Evolutionary conservation across 2,113 vertebrate species (phyloP).

Genomic region (Terrapene triunguis): DNA sequence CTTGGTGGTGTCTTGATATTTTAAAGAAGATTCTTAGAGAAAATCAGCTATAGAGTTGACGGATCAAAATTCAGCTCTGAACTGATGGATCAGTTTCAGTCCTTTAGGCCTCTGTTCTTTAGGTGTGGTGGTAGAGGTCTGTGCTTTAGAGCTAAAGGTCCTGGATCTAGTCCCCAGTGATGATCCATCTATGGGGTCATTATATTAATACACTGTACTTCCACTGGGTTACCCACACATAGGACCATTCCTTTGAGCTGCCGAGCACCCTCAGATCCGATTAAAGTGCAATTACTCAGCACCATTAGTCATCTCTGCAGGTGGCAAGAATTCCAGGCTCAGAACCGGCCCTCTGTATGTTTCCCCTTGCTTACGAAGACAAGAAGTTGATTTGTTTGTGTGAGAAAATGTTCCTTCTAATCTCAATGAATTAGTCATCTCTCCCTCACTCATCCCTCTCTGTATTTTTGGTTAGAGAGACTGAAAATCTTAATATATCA

Average conservation of each 20-base stretch:
- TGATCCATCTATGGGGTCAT: not conserved
- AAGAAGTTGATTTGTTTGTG: conserved; percentile 70
- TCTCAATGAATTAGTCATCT: conserved; percentile 77
- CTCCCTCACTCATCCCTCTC: conserved; percentile 67
- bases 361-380: conserved; percentile 56
- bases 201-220: not conserved
- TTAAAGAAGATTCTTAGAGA: not conserved
- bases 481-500: conserved; percentile 86
- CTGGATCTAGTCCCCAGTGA: not conserved
- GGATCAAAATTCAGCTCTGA: not conserved
- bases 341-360: conserved; percentile 36
- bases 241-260: not conserved
- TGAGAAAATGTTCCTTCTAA: conserved; percentile 72
- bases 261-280: not conserved
- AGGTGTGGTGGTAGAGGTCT: not conserved
- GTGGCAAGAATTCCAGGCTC: conserved; percentile 19
- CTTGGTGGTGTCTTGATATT: not conserved
- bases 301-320: not conserved
- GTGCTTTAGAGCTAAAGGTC: not conserved
- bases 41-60: not conserved
- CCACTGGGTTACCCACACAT: not conserved
- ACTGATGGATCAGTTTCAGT: not conserved
- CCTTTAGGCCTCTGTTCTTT: not conserved
- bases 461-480: conserved; percentile 81
- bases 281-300: not conserved